phyloP scores from a whole-genome alignment of 2,888 invertebrate species.

The Trilocha varians region DNA sequence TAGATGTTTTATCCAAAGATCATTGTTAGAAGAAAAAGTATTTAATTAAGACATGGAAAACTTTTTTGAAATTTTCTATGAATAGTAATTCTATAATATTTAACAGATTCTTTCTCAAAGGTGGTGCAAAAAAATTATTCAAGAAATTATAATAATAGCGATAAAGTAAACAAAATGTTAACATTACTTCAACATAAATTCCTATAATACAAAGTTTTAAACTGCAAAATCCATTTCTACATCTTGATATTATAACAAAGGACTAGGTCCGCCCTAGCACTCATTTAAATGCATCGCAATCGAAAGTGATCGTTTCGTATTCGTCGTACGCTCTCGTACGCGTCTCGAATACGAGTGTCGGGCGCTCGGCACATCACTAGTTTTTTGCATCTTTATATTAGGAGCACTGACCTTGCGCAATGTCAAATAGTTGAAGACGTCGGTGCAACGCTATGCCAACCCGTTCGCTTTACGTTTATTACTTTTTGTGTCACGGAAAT shows the following conservation, averaged over 20 bases:
- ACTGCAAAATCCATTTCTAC: no score
- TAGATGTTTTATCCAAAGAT: no score
- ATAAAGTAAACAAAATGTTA: no score
- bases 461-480: slow-evolving; percentile 35
- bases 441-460: slow-evolving; percentile 43
- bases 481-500: slow-evolving; percentile 45
- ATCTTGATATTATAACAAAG: slow-evolving; percentile 24
- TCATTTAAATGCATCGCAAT: slow-evolving; percentile 45
- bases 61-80: no score
- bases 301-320: slow-evolving; percentile 61
- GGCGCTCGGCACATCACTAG: slow-evolving; percentile 15
- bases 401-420: slow-evolving; percentile 72
- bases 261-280: slow-evolving; percentile 24
- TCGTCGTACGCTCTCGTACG: slow-evolving; percentile 35
- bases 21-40: no score
- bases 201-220: no score
- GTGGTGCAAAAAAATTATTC: no score
- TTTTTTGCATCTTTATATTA: slow-evolving; percentile 67
- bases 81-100: no score
- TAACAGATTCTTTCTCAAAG: no score
- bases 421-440: slow-evolving; percentile 65
- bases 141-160: no score
- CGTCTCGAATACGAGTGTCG: slow-evolving; percentile 35
- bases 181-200: no score
- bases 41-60: no score